Evolutionary conservation across 2,888 invertebrate genomes (phyloP).

Genomic region (Heliothis peltigera): DNA sequence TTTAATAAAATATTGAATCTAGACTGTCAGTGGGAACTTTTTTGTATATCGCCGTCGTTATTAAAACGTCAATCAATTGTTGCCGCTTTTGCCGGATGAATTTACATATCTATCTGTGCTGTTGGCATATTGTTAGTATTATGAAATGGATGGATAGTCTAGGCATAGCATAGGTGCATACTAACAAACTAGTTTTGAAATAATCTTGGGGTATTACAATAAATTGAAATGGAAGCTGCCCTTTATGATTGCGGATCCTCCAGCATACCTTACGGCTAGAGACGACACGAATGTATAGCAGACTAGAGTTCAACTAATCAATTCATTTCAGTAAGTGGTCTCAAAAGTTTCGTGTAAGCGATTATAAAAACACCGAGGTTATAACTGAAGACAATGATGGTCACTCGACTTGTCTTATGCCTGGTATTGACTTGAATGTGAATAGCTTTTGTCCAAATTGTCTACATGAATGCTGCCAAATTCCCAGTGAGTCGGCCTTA

Average conservation of each 20-base stretch:
- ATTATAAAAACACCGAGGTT: background rate
- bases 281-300: conserved; percentile 34
- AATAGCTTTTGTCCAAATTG: conserved; percentile 13
- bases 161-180: no score
- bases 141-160: background rate
- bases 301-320: conserved; percentile 30
- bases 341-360: conserved; percentile 1
- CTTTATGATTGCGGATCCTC: conserved; percentile 18
- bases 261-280: conserved; percentile 15
- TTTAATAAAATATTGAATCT: no score
- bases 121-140: background rate
- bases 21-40: background rate
- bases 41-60: conserved; percentile 1
- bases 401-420: conserved; percentile 9
- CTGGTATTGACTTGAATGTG: conserved; percentile 16
- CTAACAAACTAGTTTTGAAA: background rate
- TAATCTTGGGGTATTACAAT: background rate
- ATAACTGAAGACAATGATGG: background rate
- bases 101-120: background rate
- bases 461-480: conserved; percentile 9
- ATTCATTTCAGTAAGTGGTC: conserved; percentile 4
- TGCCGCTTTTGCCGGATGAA: background rate
- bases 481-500: conserved; percentile 20
- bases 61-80: background rate
- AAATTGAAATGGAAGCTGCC: conserved; percentile 15